Conservation (phyloP, 2,888 invertebrate species). For the Drosophila birchii region DNA sequence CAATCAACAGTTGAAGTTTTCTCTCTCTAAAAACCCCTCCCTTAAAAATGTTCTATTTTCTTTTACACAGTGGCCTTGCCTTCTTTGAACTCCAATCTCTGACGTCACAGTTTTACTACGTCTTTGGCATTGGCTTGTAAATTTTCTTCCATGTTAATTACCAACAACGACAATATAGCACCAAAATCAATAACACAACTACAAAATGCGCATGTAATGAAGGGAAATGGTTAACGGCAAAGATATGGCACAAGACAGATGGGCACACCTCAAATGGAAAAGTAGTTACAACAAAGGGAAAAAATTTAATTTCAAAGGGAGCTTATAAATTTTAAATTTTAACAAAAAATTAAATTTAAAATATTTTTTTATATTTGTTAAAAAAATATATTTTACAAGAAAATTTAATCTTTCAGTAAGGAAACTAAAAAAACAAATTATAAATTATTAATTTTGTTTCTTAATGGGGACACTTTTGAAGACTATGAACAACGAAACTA, state of each 20-base stretch:
- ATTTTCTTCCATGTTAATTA: constrained; percentile 65
- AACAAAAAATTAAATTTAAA: too few relatives aligned
- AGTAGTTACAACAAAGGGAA: constrained; percentile 1
- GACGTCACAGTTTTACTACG: constrained; percentile 68
- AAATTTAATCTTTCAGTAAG: too few relatives aligned
- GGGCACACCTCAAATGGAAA: constrained; percentile 16
- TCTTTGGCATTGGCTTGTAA: constrained; percentile 52
- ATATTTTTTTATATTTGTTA: too few relatives aligned
- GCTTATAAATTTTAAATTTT: not conserved
- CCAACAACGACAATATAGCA: constrained; percentile 25
- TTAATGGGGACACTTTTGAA: too few relatives aligned
- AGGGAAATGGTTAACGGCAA: constrained; percentile 44
- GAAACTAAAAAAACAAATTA: too few relatives aligned
- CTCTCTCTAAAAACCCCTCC: not conserved
- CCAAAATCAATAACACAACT: constrained; percentile 63
- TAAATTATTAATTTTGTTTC: too few relatives aligned
- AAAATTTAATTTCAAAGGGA: not conserved
- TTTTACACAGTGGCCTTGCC: not conserved
- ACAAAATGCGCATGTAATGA: constrained; percentile 20
- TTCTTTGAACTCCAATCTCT: constrained; percentile 28
- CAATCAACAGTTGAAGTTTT: constrained; percentile 54
- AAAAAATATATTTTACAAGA: too few relatives aligned
- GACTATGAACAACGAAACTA: too few relatives aligned
- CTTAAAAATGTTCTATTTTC: not conserved
- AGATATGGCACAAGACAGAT: constrained; percentile 22